Evolutionary conservation across 2,888 invertebrate species (phyloP).

Genomic region (Netelia fuscicornis): DNA sequence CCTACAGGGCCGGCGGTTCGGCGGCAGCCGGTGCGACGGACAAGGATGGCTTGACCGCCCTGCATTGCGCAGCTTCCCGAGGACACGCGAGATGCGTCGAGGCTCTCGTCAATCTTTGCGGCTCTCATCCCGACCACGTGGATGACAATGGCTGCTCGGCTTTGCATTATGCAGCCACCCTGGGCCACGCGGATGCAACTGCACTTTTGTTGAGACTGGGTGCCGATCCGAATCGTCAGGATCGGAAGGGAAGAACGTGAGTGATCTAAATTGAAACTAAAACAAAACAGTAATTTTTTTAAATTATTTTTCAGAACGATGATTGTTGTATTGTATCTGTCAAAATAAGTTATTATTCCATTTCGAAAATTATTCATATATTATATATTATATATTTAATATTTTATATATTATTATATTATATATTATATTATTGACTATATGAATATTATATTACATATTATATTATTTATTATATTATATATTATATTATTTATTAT

Average conservation of each 20-base stretch:
- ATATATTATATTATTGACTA: too few relatives aligned
- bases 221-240: conserved; percentile 96
- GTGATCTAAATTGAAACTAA: conserved; percentile 66
- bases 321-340: too few relatives aligned
- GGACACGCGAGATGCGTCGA: conserved; percentile 97
- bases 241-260: conserved; percentile 95
- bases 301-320: too few relatives aligned
- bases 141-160: conserved; percentile 98
- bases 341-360: neutral
- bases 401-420: too few relatives aligned
- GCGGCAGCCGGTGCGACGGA: conserved; percentile 88
- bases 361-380: neutral
- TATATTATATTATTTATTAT: too few relatives aligned
- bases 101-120: conserved; percentile 94
- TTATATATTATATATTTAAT: too few relatives aligned
- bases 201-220: conserved; percentile 94
- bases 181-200: conserved; percentile 98
- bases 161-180: conserved; percentile 97
- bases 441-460: too few relatives aligned
- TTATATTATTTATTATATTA: too few relatives aligned
- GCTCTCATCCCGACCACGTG: conserved; percentile 93
- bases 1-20: conserved; percentile 81
- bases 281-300: neutral
- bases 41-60: conserved; percentile 96
- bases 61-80: conserved; percentile 98